Conservation (phyloP, 2,113 vertebrate genomes). For the Labeo rohita region DNA sequence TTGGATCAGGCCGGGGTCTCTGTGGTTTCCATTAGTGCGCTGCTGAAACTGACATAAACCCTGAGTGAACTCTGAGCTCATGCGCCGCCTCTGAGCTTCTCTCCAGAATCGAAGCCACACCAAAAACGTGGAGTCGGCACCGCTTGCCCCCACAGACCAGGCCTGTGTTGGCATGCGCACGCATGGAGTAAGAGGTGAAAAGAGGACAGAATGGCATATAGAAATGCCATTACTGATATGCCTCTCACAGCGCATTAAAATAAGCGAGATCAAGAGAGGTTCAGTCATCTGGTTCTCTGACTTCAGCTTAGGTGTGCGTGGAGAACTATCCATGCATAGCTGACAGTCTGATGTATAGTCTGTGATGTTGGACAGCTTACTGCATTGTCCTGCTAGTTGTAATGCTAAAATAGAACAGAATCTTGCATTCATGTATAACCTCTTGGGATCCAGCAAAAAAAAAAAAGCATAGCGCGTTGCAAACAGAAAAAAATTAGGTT, state of each 20-base stretch:
- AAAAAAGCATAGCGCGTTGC: no score
- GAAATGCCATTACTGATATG: constrained; percentile 40
- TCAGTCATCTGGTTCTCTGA: constrained; percentile 37
- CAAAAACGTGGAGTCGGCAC: constrained; percentile 11
- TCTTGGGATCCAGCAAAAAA: background rate
- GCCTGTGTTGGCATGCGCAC: constrained; percentile 44
- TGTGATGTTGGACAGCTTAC: constrained; percentile 17
- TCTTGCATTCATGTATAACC: background rate
- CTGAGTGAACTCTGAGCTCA: constrained; percentile 69
- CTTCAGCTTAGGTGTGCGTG: constrained; percentile 9
- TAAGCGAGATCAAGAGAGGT: constrained; percentile 28
- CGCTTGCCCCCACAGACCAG: constrained; percentile 6
- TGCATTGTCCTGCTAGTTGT: background rate
- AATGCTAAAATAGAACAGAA: constrained; percentile 17
- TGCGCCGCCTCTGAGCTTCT: constrained; percentile 50
- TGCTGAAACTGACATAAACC: constrained; percentile 63
- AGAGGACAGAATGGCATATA: constrained; percentile 32
- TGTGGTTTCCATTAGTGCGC: constrained; percentile 73
- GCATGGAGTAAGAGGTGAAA: constrained; percentile 59
- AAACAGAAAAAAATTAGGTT: background rate
- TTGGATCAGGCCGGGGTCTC: constrained; percentile 61
- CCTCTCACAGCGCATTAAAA: constrained; percentile 28
- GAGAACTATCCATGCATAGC: constrained; percentile 16
- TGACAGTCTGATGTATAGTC: constrained; percentile 24
- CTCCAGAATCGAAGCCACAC: constrained; percentile 35